Percentiles rank a stretch among this genome's conserved stretches.
These are phyloP conservation scores for Drosophila vallismaia DNA, from an alignment of 2,888 invertebrate genomes.

Conservation along the genomic window DNA sequence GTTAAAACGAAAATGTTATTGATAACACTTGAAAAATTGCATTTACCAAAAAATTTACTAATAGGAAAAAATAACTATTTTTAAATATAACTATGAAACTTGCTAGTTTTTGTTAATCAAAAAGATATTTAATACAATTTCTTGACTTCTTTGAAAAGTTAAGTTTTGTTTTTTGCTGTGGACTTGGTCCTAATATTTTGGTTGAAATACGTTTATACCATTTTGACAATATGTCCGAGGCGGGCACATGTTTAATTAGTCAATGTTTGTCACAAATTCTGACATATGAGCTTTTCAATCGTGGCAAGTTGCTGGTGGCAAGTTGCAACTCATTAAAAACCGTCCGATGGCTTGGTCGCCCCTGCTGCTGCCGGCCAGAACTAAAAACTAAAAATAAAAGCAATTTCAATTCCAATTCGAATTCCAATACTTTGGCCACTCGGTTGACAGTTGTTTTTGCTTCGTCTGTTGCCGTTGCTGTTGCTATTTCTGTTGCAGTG, in stretches of 20 bases:
- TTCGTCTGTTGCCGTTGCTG: conserved; percentile 5
- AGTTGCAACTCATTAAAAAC: conserved; percentile 45
- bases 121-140: too few relatives aligned
- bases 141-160: not conserved
- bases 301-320: conserved; percentile 43
- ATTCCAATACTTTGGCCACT: conserved; percentile 30
- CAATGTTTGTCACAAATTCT: conserved; percentile 60
- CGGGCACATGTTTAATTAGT: conserved; percentile 64
- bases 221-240: conserved; percentile 56
- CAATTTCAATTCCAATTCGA: conserved; percentile 34
- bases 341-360: not conserved
- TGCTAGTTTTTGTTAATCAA: not conserved
- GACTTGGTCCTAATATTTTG: conserved; percentile 49
- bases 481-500: conserved; percentile 12
- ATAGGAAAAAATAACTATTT: not conserved
- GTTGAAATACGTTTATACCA: conserved; percentile 61
- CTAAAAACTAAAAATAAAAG: conserved; percentile 37
- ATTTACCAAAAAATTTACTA: not conserved
- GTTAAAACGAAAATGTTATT: conserved; percentile 11
- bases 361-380: conserved; percentile 1
- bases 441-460: conserved; percentile 33
- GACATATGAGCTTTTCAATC: conserved; percentile 57
- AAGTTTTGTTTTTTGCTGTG: conserved; percentile 21
- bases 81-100: not conserved
- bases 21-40: conserved; percentile 9